Base-by-base conservation (phyloP, 2,888 invertebrate species). In the Julus scanicus region DNA sequence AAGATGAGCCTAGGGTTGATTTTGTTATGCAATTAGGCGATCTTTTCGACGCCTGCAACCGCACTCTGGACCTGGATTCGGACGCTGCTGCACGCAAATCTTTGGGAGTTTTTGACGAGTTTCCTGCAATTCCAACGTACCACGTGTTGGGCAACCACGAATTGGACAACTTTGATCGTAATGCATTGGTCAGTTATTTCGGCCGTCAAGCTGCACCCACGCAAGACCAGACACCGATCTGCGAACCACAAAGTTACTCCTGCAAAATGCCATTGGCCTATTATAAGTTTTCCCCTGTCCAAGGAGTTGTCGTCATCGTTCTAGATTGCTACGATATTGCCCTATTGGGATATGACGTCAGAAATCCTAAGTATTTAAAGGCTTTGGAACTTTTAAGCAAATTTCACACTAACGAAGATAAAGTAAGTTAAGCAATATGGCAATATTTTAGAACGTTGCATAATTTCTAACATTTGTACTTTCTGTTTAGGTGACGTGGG, bases 101-200 rank as follows among this genome's bases (percentile, higher is more conserved):
- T 9, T 86, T 92, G 40, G 90, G 90, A n/a, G 90, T 90, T 11
- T 91, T 92, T 88, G 90, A 90, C 37, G 44, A 89, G 48, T 88
- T 90, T 86, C 20, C 86, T 4, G 71, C 89, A 20, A 89, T 90
- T 83, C 90, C 90, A 6, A 90, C 90, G 9, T 90, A 90, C 88
- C 92, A 92, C 90, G 90, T 91, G 9, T 91, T 91, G 89, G 92
- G 92, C 49, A 93, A 93, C 90, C 92, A 92, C 90, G 92, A 93
- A 89, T 90, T 92, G 15, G 92, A 92, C 90, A 93, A 92, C 90
- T 92, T 92, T 89, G 89, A 90, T 4, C 90, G 91, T 17, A 88
- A 90, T 83, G 89, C 90, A 85, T 90, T 92, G 40, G 89, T 89
- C 8, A 13, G 88, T 39, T 85, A 90, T n/a, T 90, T 89, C 87